Percentiles rank a stretch among this genome's conserved stretches.
Conservation (phyloP, 2,888 invertebrate genomes). For the Trichopria drosophilae region DNA sequence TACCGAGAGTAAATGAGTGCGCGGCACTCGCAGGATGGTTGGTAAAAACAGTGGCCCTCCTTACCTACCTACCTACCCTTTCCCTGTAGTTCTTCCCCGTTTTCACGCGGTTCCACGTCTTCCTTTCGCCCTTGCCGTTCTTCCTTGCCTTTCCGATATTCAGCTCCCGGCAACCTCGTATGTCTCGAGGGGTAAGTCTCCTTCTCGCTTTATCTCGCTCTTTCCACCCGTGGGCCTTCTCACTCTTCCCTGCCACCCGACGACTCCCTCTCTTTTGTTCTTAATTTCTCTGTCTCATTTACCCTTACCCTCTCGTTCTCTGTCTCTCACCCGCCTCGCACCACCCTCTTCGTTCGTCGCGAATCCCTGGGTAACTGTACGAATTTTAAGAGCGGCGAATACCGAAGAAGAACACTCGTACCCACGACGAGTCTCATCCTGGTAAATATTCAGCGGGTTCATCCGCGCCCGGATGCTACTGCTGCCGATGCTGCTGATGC, state of each 20-base stretch:
- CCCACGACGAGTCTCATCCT: conserved; percentile 30
- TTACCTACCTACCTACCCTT: conserved; percentile 24
- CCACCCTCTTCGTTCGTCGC: too few species aligned
- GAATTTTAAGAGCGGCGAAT: conserved; percentile 34
- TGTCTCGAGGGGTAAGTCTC: conserved; percentile 39
- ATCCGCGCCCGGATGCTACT: conserved; percentile 31
- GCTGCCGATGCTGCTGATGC: too few species aligned
- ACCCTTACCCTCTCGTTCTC: conserved; percentile 11
- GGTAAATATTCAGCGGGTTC: conserved; percentile 40
- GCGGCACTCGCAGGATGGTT: conserved; percentile 45
- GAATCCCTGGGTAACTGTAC: conserved; percentile 31
- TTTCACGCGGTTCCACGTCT: too few species aligned
- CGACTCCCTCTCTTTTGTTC: conserved; percentile 14
- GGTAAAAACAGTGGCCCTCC: conserved; percentile 42
- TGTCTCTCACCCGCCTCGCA: too few species aligned
- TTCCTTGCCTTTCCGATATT: conserved; percentile 45
- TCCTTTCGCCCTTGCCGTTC: conserved; percentile 20
- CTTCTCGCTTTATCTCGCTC: conserved; percentile 5
- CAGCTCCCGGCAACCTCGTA: conserved; percentile 39
- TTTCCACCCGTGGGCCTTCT: conserved; percentile 11
- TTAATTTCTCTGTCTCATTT: conserved; percentile 16
- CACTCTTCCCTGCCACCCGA: conserved; percentile 12
- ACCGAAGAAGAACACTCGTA: conserved; percentile 36
- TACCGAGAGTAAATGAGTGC: conserved; percentile 50
- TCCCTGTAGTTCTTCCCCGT: conserved; percentile 20